Evolutionary conservation across 2,113 vertebrate species (phyloP).

Genomic region (Clarias batrachus): DNA sequence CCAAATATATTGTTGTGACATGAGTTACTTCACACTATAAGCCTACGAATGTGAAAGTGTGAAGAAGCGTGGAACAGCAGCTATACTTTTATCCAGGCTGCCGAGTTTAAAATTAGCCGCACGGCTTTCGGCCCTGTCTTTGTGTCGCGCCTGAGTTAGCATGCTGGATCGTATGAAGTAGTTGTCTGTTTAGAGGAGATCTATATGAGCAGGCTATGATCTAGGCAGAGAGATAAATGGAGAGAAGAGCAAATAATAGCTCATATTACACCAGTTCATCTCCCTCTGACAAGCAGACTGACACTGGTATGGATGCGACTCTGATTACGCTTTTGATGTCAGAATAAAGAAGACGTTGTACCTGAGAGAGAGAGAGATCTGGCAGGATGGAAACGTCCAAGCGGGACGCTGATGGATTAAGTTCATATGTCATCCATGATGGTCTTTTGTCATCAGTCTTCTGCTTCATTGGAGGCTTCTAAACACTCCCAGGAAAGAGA

Average conservation of each 20-base stretch:
- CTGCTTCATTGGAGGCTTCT: conserved; percentile 56
- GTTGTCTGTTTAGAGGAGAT: conserved; percentile 1
- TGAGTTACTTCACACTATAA: not conserved
- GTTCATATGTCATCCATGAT: conserved; percentile 55
- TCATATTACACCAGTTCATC: conserved; percentile 47
- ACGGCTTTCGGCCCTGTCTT: not conserved
- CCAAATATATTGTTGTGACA: conserved; percentile 19
- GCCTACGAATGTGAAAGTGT: not conserved
- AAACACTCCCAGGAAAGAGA: conserved; percentile 40
- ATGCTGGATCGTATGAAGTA: not conserved
- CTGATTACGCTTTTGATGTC: conserved; percentile 39
- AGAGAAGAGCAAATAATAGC: conserved; percentile 34
- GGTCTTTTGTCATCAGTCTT: conserved; percentile 56
- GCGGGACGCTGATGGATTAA: conserved; percentile 62
- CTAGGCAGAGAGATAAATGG: conserved; percentile 7
- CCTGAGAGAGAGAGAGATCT: conserved; percentile 24
- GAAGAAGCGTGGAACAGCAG: conserved; percentile 2
- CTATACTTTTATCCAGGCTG: not conserved
- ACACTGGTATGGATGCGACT: conserved; percentile 26
- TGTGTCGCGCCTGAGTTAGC: not conserved
- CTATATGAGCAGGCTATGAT: not conserved
- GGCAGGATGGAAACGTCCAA: conserved; percentile 53
- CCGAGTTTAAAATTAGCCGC: not conserved
- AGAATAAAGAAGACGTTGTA: conserved; percentile 60
- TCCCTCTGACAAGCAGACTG: conserved; percentile 26